Evolutionary conservation across 2,888 invertebrate genomes (phyloP), one percentile per base, ranked within the genome.

Genomic region (Margaritifera margaritifera): DNA sequence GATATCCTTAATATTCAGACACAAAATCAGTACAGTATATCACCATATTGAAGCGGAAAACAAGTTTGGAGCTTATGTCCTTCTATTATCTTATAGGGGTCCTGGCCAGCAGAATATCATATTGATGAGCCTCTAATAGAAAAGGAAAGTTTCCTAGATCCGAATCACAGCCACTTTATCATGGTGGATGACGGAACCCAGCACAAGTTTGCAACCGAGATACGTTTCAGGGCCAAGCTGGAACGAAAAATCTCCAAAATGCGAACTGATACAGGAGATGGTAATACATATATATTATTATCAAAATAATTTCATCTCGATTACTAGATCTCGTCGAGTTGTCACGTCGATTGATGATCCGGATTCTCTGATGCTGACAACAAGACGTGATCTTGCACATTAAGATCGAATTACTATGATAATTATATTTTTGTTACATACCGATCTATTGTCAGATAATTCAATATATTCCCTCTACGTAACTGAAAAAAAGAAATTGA

Each of bases 81-180:
- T n/a, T 59, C 19, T 24, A 24, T n/a, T n/a, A 65, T 75, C 72
- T 63, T 42, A 52, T 55, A 80, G 66, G 85, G 86, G 6, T 72
- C 71, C 55, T 85, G 84, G 82, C 86, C 87, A n/a, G 87, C 84
- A 8, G 57, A 73, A 42, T 87, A 88, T 72, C 72, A 81, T 24
- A 75, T 80, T n/a, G 69, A 75, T 24, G 73, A 74, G 27, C 65
- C 66, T 11, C 67, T 72, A 42, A 59, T 31, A 22, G 56, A 52
- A 57, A 66, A 66, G 52, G 74, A 77, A 51, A 73, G 72, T 6
- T 79, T 80, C 18, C 82, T 90, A 18, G 89, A 90, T 71, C 84
- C 86, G 4, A 89, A 90, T 76, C 90, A 90, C 76, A 84, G 89
- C 6, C 89, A 90, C 71, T 90, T 90, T 76, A 82, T 90, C 19